Base-by-base conservation (phyloP, 1,140 invertebrate genomes). In the Atta colombica region DNA sequence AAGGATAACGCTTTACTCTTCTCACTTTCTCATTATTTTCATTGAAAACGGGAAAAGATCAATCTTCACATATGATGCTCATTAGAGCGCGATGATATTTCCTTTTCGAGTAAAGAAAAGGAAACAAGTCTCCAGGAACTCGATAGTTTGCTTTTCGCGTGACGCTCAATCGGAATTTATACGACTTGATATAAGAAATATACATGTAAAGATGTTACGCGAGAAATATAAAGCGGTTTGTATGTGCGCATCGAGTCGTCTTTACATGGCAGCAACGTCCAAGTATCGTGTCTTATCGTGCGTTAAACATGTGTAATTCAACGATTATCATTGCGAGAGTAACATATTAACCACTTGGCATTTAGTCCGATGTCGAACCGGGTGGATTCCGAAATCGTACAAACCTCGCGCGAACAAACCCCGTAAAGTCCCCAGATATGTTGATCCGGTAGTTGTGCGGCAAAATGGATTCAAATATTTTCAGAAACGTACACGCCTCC, bases 361-460 rank as follows among this genome's bases (percentile, higher is more conserved):
- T 63, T 82, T 25, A 61, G 6, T 14, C 0, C 25, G 68, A 84
- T 31, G 31, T 49, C 63, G 21, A 58, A 14, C 77, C n/a, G 28
- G 77, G 61, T 25, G 49, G n/a, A 28, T 63, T 8, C 77, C 63
- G 65, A 74, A 80, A 80, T 68, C 28, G 66, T 31, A 49, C 28
- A 7, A 35, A 35, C 6, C 31, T 0, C 31, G 35, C 49, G 53
- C 49, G 45, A 21, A 1, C n/a, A 7, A 10, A 21, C 4, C 31
- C n/a, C 35, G 53, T 78, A 85, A 85, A 85, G 18, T 85, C 12
- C 0, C 74, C 31, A 7, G 75, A 85, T 66, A 85, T 85, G 82
- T 78, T 85, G 82, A 85, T 85, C 82, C 74, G 60, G 60, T 53
- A 35, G 82, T 45, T 14, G 60, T 31, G 21, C 31, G 74, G 74